Conservation (phyloP, 2,113 vertebrate genomes). For the Manacus vitellinus region DNA sequence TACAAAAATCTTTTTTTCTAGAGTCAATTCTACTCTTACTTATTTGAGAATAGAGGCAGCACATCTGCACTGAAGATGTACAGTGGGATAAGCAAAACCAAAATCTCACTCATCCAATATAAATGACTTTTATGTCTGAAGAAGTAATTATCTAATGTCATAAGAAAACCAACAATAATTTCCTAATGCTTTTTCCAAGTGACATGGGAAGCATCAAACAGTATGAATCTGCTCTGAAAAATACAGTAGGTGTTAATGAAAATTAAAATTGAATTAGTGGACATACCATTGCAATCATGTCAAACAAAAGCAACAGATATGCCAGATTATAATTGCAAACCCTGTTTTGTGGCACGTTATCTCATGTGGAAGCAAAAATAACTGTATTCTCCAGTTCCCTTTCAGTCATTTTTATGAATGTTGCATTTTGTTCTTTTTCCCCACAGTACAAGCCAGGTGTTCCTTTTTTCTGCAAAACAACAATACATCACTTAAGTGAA, state of each 20-base stretch:
- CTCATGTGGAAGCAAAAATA: constrained; percentile 8
- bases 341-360: background rate
- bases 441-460: constrained; percentile 14
- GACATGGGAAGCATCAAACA: constrained; percentile 5
- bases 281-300: background rate
- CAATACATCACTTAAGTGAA: constrained; percentile 42
- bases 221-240: constrained; percentile 4
- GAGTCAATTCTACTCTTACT: background rate
- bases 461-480: constrained; percentile 48
- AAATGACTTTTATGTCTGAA: constrained; percentile 38
- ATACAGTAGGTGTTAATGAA: background rate
- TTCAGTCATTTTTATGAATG: constrained; percentile 49
- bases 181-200: constrained; percentile 19
- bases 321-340: background rate
- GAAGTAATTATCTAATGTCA: constrained; percentile 31
- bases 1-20: background rate
- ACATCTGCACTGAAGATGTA: background rate
- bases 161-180: constrained; percentile 29
- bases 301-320: background rate
- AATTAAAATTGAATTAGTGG: constrained; percentile 8
- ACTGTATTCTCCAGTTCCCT: background rate
- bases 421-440: constrained; percentile 36
- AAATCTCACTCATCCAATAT: background rate
- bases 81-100: background rate
- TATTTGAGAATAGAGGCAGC: background rate